A percentile compares a stretch with the other conserved stretches of the same genome.
Evolutionary conservation across 2,113 vertebrate genomes (phyloP).

Genomic region (Reinhardtius hippoglossoides): DNA sequence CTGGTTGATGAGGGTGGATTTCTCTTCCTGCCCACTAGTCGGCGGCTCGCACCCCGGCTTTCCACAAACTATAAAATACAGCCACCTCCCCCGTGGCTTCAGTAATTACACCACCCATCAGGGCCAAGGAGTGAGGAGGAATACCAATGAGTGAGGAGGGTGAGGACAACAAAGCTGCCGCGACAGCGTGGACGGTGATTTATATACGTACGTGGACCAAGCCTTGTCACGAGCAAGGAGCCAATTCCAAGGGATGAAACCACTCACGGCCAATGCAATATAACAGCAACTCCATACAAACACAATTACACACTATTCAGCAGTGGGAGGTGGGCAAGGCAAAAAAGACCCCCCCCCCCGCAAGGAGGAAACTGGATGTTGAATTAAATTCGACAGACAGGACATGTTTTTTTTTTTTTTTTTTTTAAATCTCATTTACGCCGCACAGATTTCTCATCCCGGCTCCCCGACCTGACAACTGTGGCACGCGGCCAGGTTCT

Average conservation of each 20-base stretch:
- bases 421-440: constrained; percentile 42
- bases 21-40: constrained; percentile 50
- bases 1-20: constrained; percentile 30
- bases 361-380: constrained; percentile 42
- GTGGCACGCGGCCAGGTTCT: constrained; percentile 32
- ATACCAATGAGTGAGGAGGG: constrained; percentile 62
- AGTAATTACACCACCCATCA: constrained; percentile 76
- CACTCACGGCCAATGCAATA: constrained; percentile 32
- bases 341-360: constrained; percentile 15
- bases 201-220: constrained; percentile 32
- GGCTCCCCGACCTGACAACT: constrained; percentile 50
- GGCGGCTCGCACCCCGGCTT: constrained; percentile 51
- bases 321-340: constrained; percentile 22
- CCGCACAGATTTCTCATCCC: constrained; percentile 38
- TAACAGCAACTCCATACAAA: constrained; percentile 56
- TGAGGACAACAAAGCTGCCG: constrained; percentile 39
- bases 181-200: constrained; percentile 35
- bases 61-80: constrained; percentile 39
- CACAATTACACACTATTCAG: constrained; percentile 40
- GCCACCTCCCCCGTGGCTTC: constrained; percentile 56
- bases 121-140: constrained; percentile 50
- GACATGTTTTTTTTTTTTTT: constrained; percentile 34
- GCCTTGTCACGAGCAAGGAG: constrained; percentile 9
- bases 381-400: constrained; percentile 56
- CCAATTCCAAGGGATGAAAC: constrained; percentile 46